phyloP scores from a whole-genome alignment of 1,140 invertebrate species.

The Hylaeus volcanicus region DNA sequence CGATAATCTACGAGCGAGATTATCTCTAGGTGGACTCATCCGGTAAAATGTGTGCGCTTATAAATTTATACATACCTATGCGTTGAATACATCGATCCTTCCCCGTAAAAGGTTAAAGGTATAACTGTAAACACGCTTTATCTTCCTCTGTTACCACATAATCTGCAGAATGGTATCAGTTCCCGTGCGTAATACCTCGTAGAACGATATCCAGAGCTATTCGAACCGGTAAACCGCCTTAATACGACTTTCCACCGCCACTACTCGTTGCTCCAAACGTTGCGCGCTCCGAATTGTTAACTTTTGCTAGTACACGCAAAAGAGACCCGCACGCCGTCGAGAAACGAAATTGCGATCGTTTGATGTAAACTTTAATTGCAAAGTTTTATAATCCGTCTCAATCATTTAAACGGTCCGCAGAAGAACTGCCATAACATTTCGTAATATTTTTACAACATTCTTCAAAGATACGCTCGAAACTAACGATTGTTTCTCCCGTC shows the following conservation, averaged over 20 bases:
- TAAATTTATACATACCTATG: too few species aligned
- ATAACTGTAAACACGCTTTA: background rate
- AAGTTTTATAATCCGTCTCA: background rate
- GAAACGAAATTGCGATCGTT: slow-evolving; percentile 22
- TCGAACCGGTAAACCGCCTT: slow-evolving; percentile 13
- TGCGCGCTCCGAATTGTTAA: background rate
- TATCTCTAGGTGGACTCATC: too few species aligned
- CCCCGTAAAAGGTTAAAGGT: background rate
- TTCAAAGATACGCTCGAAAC: too few species aligned
- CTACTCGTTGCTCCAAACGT: background rate
- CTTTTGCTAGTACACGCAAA: background rate
- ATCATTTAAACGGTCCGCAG: too few species aligned
- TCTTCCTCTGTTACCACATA: background rate
- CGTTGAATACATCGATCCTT: background rate
- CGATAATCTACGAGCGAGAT: too few species aligned
- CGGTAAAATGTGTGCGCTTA: too few species aligned
- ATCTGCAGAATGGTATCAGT: background rate
- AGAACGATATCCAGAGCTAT: background rate
- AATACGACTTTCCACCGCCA: background rate
- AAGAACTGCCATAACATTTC: too few species aligned
- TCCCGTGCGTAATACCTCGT: background rate
- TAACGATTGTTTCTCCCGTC: too few species aligned
- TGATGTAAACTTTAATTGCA: slow-evolving; percentile 18
- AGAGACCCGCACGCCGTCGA: background rate
- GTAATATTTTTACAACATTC: too few species aligned